A percentile compares a stretch with the other conserved stretches of the same genome.
These are phyloP conservation scores for Balaenoptera acutorostrata DNA, from an alignment of 2,113 vertebrate genomes.

Conservation along the genomic window DNA sequence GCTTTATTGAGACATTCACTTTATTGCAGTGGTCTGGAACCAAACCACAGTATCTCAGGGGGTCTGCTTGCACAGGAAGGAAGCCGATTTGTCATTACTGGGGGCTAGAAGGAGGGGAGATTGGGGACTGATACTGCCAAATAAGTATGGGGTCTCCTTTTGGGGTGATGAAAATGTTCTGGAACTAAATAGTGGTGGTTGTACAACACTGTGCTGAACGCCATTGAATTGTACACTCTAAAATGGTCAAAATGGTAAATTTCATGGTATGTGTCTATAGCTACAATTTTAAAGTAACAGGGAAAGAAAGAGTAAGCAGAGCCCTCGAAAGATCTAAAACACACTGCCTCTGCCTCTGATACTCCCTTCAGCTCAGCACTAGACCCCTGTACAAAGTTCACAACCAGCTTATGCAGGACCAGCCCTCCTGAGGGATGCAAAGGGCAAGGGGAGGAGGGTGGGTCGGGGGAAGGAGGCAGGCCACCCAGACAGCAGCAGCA, in stretches of 20 bases:
- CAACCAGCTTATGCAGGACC: not conserved
- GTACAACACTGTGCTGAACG: not conserved
- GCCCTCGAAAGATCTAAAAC: not conserved
- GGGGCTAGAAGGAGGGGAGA: not conserved
- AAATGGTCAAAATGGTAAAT: not conserved
- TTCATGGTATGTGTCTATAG: not conserved
- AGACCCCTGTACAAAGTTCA: not conserved
- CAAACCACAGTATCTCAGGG: not conserved
- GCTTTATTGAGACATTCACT: not conserved
- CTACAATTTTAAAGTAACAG: not conserved
- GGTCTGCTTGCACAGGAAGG: not conserved
- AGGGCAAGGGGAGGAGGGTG: not conserved
- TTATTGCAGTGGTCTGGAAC: not conserved
- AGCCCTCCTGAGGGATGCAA: too few species aligned
- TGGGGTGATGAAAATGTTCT: not conserved
- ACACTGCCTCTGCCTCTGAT: fast-evolving
- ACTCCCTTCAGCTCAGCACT: not conserved
- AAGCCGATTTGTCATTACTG: not conserved
- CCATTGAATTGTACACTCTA: not conserved
- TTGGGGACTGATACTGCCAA: not conserved
- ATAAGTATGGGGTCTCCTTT: not conserved
- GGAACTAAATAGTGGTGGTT: not conserved
- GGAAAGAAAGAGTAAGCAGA: not conserved
- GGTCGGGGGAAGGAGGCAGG: not conserved
- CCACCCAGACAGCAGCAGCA: too few species aligned